Evolutionary conservation across 2,113 vertebrate species (phyloP).

Genomic region (Microtus ochrogaster): DNA sequence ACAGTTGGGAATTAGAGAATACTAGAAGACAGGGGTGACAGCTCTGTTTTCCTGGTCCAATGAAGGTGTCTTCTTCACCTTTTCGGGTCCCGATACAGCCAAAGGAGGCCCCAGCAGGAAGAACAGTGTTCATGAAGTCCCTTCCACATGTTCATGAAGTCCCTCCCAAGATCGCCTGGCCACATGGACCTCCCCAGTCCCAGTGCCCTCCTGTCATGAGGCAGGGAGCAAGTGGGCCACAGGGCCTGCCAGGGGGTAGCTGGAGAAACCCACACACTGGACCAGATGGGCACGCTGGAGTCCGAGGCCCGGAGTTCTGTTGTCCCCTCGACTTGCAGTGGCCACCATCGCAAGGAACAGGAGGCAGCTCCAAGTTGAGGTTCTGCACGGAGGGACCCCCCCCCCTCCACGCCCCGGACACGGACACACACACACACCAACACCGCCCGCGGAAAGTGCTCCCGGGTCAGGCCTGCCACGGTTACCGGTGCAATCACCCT

Average conservation of each 20-base stretch:
- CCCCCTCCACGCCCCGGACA: fast-evolving
- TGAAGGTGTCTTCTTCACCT: background rate
- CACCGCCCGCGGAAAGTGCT: background rate
- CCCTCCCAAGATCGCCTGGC: background rate
- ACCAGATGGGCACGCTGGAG: background rate
- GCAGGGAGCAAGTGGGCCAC: background rate
- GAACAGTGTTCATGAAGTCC: background rate
- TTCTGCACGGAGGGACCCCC: background rate
- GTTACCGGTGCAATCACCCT: constrained; percentile 52
- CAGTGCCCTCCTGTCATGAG: background rate
- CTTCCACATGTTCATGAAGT: background rate
- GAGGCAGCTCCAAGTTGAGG: background rate
- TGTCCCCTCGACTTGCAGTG: fast-evolving
- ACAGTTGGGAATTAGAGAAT: background rate
- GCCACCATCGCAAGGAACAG: background rate
- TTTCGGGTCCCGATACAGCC: fast-evolving
- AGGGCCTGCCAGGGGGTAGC: background rate
- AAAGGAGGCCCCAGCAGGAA: background rate
- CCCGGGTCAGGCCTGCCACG: background rate
- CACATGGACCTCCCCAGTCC: background rate
- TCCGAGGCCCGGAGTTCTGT: background rate
- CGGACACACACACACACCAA: background rate
- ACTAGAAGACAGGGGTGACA: background rate
- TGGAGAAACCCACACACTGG: background rate
- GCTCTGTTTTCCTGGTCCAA: no score